phyloP scores from a whole-genome alignment of 2,888 invertebrate genomes.

The Platycnemis pennipes region DNA sequence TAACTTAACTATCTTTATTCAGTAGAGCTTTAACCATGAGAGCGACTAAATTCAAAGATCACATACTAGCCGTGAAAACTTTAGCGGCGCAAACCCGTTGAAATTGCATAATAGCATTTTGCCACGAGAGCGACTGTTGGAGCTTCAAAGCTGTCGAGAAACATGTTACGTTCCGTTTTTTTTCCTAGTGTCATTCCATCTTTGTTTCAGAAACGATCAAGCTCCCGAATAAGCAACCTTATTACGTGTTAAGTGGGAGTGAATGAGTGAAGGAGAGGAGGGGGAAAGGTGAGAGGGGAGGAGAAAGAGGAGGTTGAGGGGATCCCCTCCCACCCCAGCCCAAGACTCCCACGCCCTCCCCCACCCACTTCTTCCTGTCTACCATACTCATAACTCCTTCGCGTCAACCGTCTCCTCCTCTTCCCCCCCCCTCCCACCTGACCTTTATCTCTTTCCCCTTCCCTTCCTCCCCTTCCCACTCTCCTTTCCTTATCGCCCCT shows the following conservation, averaged over 20 bases:
- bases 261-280: background rate
- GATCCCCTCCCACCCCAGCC: background rate
- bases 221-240: background rate
- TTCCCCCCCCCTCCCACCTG: background rate
- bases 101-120: too few relatives aligned
- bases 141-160: too few relatives aligned
- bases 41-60: too few relatives aligned
- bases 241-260: background rate
- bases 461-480: background rate
- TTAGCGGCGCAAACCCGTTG: too few relatives aligned
- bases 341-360: background rate
- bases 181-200: background rate
- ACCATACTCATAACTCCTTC: slow-evolving; percentile 9
- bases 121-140: too few relatives aligned
- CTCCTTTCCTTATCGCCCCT: background rate
- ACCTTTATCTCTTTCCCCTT: background rate
- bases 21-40: too few relatives aligned
- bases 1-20: too few relatives aligned
- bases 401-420: background rate
- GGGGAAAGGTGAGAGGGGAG: background rate
- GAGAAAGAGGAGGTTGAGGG: background rate
- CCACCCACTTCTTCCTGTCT: background rate
- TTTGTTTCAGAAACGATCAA: background rate
- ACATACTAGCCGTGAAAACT: too few relatives aligned
- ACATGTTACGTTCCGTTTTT: background rate